Conservation (phyloP, 2,888 invertebrate genomes). For the Pterobdella sp. region DNA sequence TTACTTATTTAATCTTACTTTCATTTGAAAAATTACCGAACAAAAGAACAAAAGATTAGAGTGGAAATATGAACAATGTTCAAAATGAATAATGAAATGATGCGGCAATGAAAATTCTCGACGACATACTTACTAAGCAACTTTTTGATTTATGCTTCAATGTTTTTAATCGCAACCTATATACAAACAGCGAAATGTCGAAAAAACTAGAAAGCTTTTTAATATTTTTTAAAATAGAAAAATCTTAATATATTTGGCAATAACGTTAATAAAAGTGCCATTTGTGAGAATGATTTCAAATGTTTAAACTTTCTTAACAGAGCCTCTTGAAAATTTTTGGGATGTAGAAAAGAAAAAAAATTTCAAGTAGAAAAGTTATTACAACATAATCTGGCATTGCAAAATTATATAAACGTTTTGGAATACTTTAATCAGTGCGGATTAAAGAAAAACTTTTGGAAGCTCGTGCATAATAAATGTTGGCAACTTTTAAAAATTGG, state of each 20-base stretch:
- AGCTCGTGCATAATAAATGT: background rate
- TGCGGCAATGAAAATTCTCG: background rate
- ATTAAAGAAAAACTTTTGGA: background rate
- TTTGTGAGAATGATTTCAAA: background rate
- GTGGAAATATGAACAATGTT: too few species aligned
- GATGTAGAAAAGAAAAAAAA: background rate
- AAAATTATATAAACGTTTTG: conserved; percentile 5
- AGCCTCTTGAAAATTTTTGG: background rate
- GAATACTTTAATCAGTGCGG: background rate
- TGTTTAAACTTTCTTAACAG: background rate
- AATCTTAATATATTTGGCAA: background rate
- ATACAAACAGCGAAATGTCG: background rate
- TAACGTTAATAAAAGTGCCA: conserved; percentile 1
- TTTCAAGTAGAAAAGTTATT: background rate
- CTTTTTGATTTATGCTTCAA: background rate
- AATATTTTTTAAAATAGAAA: background rate
- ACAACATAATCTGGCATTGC: background rate
- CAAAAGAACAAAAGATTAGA: too few species aligned
- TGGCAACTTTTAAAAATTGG: background rate
- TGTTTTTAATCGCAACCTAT: conserved; percentile 12
- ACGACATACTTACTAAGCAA: background rate
- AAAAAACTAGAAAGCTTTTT: background rate
- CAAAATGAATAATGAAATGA: too few species aligned
- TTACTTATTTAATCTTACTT: too few species aligned
- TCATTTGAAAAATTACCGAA: too few species aligned